Evolutionary conservation across 2,888 invertebrate species (phyloP).

Genomic region (Petrolisthes manimaculis): DNA sequence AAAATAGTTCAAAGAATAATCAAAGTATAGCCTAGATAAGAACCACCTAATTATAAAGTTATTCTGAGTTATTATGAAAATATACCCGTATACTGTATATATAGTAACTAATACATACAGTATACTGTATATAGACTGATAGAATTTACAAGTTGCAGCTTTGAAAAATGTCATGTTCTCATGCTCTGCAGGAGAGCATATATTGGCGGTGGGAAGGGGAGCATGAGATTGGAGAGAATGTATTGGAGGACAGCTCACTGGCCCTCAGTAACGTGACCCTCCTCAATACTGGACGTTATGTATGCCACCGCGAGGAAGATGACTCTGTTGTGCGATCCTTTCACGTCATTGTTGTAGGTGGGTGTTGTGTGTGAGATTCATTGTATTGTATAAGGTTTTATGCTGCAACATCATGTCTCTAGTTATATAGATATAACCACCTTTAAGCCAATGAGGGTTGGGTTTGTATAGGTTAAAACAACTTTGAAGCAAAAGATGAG

Average conservation of each 20-base stretch:
- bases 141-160: background rate
- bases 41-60: too few relatives aligned
- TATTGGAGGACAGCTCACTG: constrained; percentile 18
- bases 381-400: background rate
- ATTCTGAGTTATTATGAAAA: too few relatives aligned
- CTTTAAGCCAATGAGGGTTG: background rate
- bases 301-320: background rate
- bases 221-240: background rate
- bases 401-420: background rate
- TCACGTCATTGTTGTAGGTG: constrained; percentile 17
- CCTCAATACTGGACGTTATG: background rate
- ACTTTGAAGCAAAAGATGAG: too few relatives aligned
- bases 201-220: background rate
- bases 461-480: background rate
- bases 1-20: too few relatives aligned
- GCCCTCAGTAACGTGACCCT: constrained; percentile 19
- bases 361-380: background rate
- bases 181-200: background rate
- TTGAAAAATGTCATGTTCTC: too few relatives aligned
- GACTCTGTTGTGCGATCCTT: background rate
- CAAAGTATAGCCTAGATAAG: too few relatives aligned
- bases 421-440: background rate
- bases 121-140: background rate
- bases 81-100: background rate
- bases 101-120: background rate